phyloP scores from a whole-genome alignment of 2,888 invertebrate species.

The Eupeodes latifasciatus region DNA sequence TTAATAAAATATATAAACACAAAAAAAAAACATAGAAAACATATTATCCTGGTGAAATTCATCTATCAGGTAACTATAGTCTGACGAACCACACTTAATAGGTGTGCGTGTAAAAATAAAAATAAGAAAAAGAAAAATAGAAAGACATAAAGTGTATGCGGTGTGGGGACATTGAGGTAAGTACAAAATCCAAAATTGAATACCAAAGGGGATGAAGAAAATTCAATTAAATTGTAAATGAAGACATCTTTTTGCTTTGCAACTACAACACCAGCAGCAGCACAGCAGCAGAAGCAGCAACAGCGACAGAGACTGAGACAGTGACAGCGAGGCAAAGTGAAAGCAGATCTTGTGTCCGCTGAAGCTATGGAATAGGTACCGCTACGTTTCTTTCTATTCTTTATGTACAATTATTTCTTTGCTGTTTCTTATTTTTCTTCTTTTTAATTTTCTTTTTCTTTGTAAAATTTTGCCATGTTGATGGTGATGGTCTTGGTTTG shows the following conservation, averaged over 20 bases:
- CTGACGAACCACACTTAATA: conserved; percentile 63
- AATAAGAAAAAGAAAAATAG: conserved; percentile 18
- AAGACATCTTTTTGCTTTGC: conserved; percentile 71
- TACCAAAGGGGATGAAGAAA: conserved; percentile 76
- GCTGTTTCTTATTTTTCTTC: conserved; percentile 38
- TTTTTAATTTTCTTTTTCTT: neutral
- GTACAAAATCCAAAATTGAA: conserved; percentile 75
- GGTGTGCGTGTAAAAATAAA: conserved; percentile 50
- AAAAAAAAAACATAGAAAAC: too few species aligned
- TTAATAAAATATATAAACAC: too few species aligned
- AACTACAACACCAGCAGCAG: neutral
- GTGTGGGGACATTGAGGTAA: conserved; percentile 57
- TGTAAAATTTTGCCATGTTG: conserved; percentile 6
- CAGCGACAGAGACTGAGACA: too few species aligned
- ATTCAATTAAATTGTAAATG: conserved; percentile 78
- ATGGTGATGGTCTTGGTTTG: conserved; percentile 4
- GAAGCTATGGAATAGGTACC: neutral
- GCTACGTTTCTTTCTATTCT: conserved; percentile 10
- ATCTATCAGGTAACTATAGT: conserved; percentile 24
- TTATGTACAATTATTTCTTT: conserved; percentile 55
- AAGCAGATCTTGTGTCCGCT: conserved; percentile 53
- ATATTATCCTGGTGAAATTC: neutral
- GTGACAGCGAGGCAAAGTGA: conserved; percentile 26
- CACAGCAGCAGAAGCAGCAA: too few species aligned
- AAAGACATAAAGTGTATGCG: conserved; percentile 37